Percentiles rank a stretch among this genome's conserved stretches.
Conservation (phyloP, 2,888 invertebrate genomes). For the Oasisia sp. region DNA sequence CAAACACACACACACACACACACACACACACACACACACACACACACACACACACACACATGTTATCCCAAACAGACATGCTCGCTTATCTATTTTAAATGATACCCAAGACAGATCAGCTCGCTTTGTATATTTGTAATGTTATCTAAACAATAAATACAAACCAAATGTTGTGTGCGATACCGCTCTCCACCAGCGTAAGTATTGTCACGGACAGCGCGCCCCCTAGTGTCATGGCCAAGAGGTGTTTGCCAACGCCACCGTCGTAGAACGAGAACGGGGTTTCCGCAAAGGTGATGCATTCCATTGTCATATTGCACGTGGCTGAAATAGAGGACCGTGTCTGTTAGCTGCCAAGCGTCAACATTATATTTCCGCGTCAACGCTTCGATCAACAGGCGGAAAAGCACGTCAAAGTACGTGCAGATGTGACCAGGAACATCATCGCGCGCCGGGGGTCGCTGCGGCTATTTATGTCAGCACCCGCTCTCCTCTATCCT, state of each 20-base stretch:
- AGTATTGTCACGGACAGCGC: background rate
- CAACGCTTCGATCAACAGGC: too few relatives aligned
- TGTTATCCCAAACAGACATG: background rate
- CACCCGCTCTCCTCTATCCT: too few relatives aligned
- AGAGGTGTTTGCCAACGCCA: too few relatives aligned
- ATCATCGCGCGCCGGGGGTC: too few relatives aligned
- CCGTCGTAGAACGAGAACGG: background rate
- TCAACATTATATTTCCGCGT: background rate
- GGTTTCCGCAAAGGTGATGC: background rate
- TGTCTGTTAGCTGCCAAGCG: background rate
- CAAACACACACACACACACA: background rate
- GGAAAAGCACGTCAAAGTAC: too few relatives aligned
- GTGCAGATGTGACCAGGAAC: too few relatives aligned
- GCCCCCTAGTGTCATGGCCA: background rate
- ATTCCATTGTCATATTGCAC: background rate
- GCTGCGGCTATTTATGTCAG: too few relatives aligned
- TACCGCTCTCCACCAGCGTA: background rate
- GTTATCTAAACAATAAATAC: background rate
- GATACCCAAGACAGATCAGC: too few relatives aligned
- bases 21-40: conserved; percentile 4
- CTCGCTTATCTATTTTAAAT: background rate
- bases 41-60: conserved; percentile 4
- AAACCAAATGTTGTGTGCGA: background rate
- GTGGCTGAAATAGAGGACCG: too few relatives aligned
- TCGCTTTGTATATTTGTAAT: too few relatives aligned